Evolutionary conservation across 2,113 vertebrate genomes (phyloP).

Genomic region (Anthoscopus minutus): DNA sequence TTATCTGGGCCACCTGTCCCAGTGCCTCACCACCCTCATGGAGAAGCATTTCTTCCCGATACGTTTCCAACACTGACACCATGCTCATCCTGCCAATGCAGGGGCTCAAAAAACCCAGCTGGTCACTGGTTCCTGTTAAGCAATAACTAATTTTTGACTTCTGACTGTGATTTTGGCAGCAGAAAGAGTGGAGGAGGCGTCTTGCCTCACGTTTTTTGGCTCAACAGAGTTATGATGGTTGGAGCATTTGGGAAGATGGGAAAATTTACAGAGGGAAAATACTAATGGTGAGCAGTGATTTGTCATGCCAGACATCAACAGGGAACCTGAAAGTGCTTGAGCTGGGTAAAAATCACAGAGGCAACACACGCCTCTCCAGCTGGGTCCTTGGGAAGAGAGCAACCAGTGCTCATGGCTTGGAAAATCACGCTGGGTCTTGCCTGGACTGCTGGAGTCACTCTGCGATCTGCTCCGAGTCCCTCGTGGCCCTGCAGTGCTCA

Average conservation of each 20-base stretch:
- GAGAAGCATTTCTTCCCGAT: not conserved
- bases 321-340: not conserved
- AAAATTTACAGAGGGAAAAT: not conserved
- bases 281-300: not conserved
- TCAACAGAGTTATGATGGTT: not conserved
- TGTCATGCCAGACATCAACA: not conserved
- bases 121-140: not conserved
- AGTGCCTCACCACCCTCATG: not conserved
- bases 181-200: not conserved
- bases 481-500: rapidly evolving
- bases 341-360: not conserved
- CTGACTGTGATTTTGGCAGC: not conserved
- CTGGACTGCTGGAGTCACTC: not conserved
- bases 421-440: rapidly evolving
- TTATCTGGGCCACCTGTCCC: not conserved
- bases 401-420: not conserved
- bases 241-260: not conserved
- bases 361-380: not conserved
- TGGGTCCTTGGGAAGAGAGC: not conserved
- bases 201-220: not conserved
- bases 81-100: not conserved
- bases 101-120: not conserved
- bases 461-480: not conserved
- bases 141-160: not conserved
- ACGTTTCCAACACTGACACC: not conserved